A percentile compares a stretch with the other conserved stretches of the same genome.
phyloP scores from a whole-genome alignment of 2,888 invertebrate genomes.

The Cryptocephalus moraei region DNA sequence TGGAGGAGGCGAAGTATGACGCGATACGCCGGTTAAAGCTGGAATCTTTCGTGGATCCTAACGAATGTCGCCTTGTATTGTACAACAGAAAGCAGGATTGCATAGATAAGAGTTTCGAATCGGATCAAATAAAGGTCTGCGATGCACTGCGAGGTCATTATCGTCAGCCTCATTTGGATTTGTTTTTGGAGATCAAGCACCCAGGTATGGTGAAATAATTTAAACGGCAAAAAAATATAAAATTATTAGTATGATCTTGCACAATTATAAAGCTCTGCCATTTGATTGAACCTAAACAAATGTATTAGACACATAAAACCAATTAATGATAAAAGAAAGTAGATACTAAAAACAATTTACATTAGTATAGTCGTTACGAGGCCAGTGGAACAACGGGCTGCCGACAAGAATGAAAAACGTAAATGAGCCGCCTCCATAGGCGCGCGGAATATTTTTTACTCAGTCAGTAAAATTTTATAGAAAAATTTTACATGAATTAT shows the following conservation, averaged over 20 bases:
- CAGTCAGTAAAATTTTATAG: no score
- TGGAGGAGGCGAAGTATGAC: conserved; percentile 48
- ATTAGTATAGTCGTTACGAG: no score
- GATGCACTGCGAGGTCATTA: conserved; percentile 21
- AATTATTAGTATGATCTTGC: background rate
- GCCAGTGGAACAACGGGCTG: no score
- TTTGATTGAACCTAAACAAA: no score
- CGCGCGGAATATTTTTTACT: no score
- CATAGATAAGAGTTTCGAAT: conserved; percentile 58
- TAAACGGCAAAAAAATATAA: no score
- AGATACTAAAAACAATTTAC: no score
- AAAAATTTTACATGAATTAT: no score
- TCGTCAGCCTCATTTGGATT: conserved; percentile 38
- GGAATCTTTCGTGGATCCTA: conserved; percentile 47
- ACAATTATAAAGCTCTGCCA: background rate
- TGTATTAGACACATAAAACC: no score
- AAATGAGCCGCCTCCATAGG: no score
- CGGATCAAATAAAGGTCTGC: conserved; percentile 41
- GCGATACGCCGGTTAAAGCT: conserved; percentile 53
- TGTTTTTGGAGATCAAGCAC: conserved; percentile 58
- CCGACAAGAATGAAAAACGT: no score
- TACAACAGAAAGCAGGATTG: conserved; percentile 55
- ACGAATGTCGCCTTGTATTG: conserved; percentile 60
- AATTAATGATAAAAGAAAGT: no score
- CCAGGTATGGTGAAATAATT: conserved; percentile 27